Percentiles rank a stretch among this genome's conserved stretches.
These are phyloP conservation scores for Sebastes vulpes DNA, from an alignment of 2,797 vertebrate species.

Conservation along the genomic window DNA sequence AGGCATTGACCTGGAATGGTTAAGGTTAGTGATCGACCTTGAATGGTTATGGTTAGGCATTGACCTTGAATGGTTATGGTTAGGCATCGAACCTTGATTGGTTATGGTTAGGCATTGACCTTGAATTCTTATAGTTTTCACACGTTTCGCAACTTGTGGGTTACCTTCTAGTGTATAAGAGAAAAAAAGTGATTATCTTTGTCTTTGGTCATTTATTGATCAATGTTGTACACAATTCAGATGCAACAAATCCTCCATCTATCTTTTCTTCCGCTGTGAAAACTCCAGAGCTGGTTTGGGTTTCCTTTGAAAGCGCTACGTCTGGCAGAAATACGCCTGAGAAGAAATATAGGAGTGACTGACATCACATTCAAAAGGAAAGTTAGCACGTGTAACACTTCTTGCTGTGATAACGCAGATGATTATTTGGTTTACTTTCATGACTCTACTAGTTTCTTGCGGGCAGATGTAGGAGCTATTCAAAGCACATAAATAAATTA, in stretches of 20 bases:
- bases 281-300: not conserved
- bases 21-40: too few relatives aligned
- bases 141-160: not conserved
- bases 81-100: too few relatives aligned
- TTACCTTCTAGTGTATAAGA: not conserved
- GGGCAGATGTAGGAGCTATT: not conserved
- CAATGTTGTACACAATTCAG: not conserved
- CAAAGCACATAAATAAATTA: not conserved
- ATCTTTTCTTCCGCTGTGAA: not conserved
- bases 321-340: conserved; percentile 17
- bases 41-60: too few relatives aligned
- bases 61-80: too few relatives aligned
- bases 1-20: too few relatives aligned
- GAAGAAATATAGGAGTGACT: conserved; percentile 6
- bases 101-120: too few relatives aligned
- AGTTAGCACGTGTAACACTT: not conserved
- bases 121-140: not conserved
- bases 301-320: conserved; percentile 1
- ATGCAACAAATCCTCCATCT: not conserved
- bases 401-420: not conserved
- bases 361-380: conserved; percentile 4
- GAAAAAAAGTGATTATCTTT: not conserved
- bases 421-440: conserved; percentile 19
- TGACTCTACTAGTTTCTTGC: not conserved
- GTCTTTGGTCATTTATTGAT: not conserved